phyloP scores from a whole-genome alignment of 2,888 invertebrate species.

The Shargacucullia verbasci region DNA sequence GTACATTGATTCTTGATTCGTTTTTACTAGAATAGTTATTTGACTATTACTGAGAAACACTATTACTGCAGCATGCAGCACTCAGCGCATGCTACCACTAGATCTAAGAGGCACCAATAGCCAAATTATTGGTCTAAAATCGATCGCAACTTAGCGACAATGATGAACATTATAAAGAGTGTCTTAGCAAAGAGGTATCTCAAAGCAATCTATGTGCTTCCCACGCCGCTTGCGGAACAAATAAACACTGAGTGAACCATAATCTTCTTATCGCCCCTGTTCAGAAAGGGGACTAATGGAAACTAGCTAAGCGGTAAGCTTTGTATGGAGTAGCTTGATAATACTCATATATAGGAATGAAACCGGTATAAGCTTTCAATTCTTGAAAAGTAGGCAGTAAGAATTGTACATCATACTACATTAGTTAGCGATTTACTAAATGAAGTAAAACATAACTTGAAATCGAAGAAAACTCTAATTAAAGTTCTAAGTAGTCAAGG shows the following conservation, averaged over 20 bases:
- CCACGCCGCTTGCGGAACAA: slow-evolving; percentile 24
- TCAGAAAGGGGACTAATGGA: slow-evolving; percentile 3
- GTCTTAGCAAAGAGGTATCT: slow-evolving; percentile 8
- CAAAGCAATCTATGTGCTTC: slow-evolving; percentile 18
- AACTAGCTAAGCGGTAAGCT: slow-evolving; percentile 1
- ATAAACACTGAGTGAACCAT: slow-evolving; percentile 28
- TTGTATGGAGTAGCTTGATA: not conserved
- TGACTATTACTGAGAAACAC: too few relatives aligned
- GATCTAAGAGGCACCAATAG: not conserved
- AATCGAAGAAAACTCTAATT: too few relatives aligned
- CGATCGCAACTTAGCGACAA: not conserved
- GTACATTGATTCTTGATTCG: too few relatives aligned
- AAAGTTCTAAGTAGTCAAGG: too few relatives aligned
- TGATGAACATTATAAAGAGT: slow-evolving; percentile 5
- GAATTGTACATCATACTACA: too few relatives aligned
- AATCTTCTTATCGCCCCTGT: slow-evolving; percentile 36
- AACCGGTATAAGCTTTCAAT: too few relatives aligned
- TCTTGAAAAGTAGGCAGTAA: too few relatives aligned
- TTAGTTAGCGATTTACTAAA: too few relatives aligned
- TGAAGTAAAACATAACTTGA: too few relatives aligned
- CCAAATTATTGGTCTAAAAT: not conserved
- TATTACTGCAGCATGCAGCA: too few relatives aligned
- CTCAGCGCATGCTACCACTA: too few relatives aligned
- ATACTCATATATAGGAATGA: slow-evolving; percentile 10
- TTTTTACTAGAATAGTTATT: too few relatives aligned